Evolutionary conservation across 2,113 vertebrate genomes (phyloP).

Genomic region (Pseudonaja textilis): DNA sequence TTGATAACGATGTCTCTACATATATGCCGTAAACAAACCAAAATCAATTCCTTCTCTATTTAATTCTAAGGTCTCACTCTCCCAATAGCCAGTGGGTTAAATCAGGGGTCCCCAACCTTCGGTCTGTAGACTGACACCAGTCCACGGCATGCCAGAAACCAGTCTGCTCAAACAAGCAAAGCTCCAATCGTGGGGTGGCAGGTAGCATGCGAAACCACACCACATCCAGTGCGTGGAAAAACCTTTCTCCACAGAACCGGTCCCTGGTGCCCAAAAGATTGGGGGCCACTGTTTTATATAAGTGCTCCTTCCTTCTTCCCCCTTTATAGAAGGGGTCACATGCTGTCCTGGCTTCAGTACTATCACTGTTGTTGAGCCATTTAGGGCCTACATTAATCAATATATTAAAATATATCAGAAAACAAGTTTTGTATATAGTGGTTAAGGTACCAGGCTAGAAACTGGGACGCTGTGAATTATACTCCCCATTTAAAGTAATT

Average conservation of each 20-base stretch:
- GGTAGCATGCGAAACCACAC: background rate
- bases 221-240: background rate
- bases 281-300: background rate
- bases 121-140: background rate
- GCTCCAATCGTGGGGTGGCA: background rate
- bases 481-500: background rate
- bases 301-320: background rate
- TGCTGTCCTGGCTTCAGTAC: background rate
- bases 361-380: background rate
- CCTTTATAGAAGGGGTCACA: background rate
- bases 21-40: background rate
- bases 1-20: background rate
- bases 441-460: background rate
- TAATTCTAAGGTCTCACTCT: background rate
- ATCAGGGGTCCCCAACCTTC: background rate
- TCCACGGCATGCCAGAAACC: background rate
- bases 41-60: background rate
- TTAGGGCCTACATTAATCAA: background rate
- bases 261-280: background rate
- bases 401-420: background rate
- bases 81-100: background rate
- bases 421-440: background rate
- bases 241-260: background rate
- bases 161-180: background rate
- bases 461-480: background rate